phyloP scores from a whole-genome alignment of 2,888 invertebrate species.

The Trichogramma evanescens region DNA sequence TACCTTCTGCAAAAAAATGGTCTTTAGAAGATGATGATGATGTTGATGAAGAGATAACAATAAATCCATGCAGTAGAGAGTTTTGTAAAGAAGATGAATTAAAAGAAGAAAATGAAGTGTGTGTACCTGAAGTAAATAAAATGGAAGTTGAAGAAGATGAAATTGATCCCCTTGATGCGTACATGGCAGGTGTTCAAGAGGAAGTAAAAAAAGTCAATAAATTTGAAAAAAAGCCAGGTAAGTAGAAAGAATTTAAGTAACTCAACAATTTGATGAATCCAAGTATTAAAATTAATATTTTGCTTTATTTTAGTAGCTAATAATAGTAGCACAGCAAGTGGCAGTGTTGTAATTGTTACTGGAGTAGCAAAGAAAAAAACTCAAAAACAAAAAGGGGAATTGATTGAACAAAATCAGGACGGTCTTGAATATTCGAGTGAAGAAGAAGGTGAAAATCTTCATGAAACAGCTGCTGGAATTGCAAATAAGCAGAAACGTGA shows the following conservation, averaged over 20 bases:
- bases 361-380: constrained; percentile 77
- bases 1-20: constrained; percentile 80
- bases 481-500: constrained; percentile 90
- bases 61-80: constrained; percentile 40
- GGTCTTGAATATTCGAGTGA: constrained; percentile 96
- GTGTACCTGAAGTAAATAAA: constrained; percentile 54
- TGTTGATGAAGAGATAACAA: constrained; percentile 50
- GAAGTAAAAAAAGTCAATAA: constrained; percentile 78
- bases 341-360: constrained; percentile 71
- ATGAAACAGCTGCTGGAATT: constrained; percentile 79
- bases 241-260: background rate
- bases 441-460: constrained; percentile 91
- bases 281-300: background rate
- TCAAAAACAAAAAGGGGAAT: constrained; percentile 82
- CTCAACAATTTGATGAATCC: background rate
- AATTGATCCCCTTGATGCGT: constrained; percentile 94
- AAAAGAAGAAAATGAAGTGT: constrained; percentile 38
- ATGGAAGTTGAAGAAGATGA: constrained; percentile 62
- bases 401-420: constrained; percentile 99
- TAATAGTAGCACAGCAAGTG: constrained; percentile 30
- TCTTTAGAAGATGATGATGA: constrained; percentile 94
- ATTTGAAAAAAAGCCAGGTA: constrained; percentile 53
- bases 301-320: constrained; percentile 6
- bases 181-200: constrained; percentile 85
- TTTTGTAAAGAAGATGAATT: constrained; percentile 39